Evolutionary conservation across 2,888 invertebrate species (phyloP).

Genomic region (Agrochola lota): DNA sequence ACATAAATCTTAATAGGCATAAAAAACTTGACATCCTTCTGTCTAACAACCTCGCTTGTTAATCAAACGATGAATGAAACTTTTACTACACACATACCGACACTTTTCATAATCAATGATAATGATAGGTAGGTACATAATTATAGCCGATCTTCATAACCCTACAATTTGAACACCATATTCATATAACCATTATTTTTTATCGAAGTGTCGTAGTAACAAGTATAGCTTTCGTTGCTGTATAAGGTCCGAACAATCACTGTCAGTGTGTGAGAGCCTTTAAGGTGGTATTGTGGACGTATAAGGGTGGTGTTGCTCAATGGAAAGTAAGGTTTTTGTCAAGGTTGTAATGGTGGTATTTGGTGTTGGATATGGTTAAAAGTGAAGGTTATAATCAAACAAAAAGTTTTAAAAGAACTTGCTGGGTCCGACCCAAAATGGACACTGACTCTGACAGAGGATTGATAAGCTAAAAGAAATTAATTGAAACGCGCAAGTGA

Average conservation of each 20-base stretch:
- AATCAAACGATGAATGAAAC: slow-evolving; percentile 19
- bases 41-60: slow-evolving; percentile 16
- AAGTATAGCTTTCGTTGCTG: slow-evolving; percentile 52
- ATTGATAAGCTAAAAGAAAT: neutral
- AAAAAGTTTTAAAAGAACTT: neutral
- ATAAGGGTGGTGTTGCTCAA: slow-evolving; percentile 57
- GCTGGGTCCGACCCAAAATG: neutral
- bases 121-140: slow-evolving; percentile 23
- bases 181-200: slow-evolving; percentile 47
- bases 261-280: slow-evolving; percentile 50
- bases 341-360: slow-evolving; percentile 38
- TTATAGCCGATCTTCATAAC: slow-evolving; percentile 30
- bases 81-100: slow-evolving; percentile 25
- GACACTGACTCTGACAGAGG: no score
- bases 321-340: slow-evolving; percentile 60
- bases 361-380: slow-evolving; percentile 14
- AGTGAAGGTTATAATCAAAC: slow-evolving; percentile 34
- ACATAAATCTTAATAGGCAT: neutral
- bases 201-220: slow-evolving; percentile 31
- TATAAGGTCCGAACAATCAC: slow-evolving; percentile 53
- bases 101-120: slow-evolving; percentile 10
- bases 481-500: neutral
- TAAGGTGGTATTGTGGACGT: slow-evolving; percentile 50
- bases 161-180: slow-evolving; percentile 57
- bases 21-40: slow-evolving; percentile 27